Base-by-base conservation (phyloP, 1,140 invertebrate species). In the Heliconius melpomene region DNA sequence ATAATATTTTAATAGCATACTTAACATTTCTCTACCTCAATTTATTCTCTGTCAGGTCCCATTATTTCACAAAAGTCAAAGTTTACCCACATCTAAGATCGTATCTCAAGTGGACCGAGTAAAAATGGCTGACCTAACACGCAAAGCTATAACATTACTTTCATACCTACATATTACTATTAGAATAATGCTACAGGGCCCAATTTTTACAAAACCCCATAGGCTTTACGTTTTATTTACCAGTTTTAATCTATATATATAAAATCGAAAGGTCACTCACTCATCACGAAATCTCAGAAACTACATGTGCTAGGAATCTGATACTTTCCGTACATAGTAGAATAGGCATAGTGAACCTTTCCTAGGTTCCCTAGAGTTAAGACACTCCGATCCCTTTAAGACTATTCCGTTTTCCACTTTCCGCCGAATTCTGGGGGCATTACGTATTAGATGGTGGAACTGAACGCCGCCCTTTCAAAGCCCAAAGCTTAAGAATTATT, bases 1-100 rank as follows among this genome's bases (percentile, higher is more conserved):
- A 13, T 16, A 32, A 32, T 3, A 23, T 29, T 66, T 66, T 66
- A 66, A 26, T 66, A 66, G 60, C 26, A n/a, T 13, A 29, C 26
- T 66, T 66, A 66, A 29, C 60, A 66, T 66, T 66, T 66, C 13
- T 26, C 29, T 16, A 66, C 60, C 60, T 9, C 26, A 66, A 66
- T 66, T 66, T 66, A 66, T 26, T 78, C 79, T 75, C 80, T 75
- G 79, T 66, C 23, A 29, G 29, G 11, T 6, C 9, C 29, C 60
- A 26, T 66, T 66, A 66, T 66, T 80, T 84, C 79, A 81, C 78
- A 79, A 87, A 88, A 88, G 78, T 79, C 72, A 75, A 75, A 75
- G 72, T 26, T 78, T 71, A 78, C 40, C 71, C 54, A 78, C 72
- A 70, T 73, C 38, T 32, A 36, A 57, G 52, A 78, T 73, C 18